A percentile compares a stretch with the other conserved stretches of the same genome.
phyloP scores from a whole-genome alignment of 1,140 invertebrate genomes.

The Grapholita molesta region DNA sequence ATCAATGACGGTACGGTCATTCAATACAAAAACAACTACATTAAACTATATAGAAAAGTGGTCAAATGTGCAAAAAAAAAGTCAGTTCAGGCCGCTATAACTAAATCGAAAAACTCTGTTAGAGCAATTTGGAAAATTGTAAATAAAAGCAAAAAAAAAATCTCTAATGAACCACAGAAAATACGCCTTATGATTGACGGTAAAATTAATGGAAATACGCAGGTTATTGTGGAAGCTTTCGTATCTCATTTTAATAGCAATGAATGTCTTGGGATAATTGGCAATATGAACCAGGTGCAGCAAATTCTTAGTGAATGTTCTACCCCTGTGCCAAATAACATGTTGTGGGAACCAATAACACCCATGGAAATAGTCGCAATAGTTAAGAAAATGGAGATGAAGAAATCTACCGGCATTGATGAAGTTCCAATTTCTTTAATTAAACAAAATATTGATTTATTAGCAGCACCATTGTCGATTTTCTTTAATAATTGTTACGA shows the following conservation, averaged over 20 bases:
- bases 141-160: conserved; percentile 22
- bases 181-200: not conserved
- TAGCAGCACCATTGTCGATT: conserved; percentile 18
- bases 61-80: conserved; percentile 4
- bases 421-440: conserved; percentile 20
- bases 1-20: not conserved
- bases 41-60: conserved; percentile 14
- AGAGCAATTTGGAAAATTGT: conserved; percentile 23
- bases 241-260: not conserved
- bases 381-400: not conserved
- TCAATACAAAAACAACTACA: conserved; percentile 1
- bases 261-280: not conserved
- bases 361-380: no score
- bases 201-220: not conserved
- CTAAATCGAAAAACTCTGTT: not conserved
- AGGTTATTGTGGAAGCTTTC: not conserved
- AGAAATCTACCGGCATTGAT: conserved; percentile 21
- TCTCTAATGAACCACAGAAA: not conserved
- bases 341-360: no score
- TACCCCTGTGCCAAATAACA: no score
- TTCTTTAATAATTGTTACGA: conserved; percentile 22
- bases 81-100: not conserved
- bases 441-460: conserved; percentile 23
- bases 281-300: no score
- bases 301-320: no score